These are phyloP conservation scores for Lathamus discolor DNA, from an alignment of 2,113 vertebrate species.

Conservation along the genomic window DNA sequence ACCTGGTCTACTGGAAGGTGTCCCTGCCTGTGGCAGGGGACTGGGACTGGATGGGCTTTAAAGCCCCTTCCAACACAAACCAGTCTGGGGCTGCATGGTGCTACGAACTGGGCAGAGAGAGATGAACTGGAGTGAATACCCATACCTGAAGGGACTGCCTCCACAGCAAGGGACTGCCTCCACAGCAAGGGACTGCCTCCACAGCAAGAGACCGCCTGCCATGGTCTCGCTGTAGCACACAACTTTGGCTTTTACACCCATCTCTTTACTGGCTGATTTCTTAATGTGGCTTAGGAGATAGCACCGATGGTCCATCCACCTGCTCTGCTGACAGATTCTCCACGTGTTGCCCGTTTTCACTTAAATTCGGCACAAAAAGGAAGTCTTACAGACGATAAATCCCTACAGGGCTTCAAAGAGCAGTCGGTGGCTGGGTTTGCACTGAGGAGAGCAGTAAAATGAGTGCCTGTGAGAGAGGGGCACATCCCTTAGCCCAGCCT, in stretches of 20 bases:
- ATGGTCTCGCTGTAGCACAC: accelerated
- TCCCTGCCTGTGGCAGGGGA: neutral
- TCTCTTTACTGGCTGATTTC: neutral
- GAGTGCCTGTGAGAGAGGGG: neutral
- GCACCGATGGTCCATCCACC: neutral
- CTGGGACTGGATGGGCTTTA: neutral
- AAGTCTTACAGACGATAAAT: neutral
- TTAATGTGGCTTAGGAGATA: accelerated
- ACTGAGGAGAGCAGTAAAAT: neutral
- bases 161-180: no score
- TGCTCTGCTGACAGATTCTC: accelerated
- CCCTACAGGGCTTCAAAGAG: neutral
- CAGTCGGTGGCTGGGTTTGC: accelerated
- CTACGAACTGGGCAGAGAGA: neutral
- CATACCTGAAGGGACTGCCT: neutral
- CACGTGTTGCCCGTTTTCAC: accelerated
- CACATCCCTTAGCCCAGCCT: neutral
- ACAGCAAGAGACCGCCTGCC: neutral
- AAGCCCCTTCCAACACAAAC: neutral
- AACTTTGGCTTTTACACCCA: neutral
- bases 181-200: neutral
- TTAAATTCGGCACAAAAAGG: neutral
- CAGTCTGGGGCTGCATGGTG: neutral
- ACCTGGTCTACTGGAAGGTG: neutral
- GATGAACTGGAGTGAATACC: neutral